A percentile compares a stretch with the other conserved stretches of the same genome.
These are phyloP conservation scores for Empis livida DNA, from an alignment of 2,888 invertebrate species.

Conservation along the genomic window DNA sequence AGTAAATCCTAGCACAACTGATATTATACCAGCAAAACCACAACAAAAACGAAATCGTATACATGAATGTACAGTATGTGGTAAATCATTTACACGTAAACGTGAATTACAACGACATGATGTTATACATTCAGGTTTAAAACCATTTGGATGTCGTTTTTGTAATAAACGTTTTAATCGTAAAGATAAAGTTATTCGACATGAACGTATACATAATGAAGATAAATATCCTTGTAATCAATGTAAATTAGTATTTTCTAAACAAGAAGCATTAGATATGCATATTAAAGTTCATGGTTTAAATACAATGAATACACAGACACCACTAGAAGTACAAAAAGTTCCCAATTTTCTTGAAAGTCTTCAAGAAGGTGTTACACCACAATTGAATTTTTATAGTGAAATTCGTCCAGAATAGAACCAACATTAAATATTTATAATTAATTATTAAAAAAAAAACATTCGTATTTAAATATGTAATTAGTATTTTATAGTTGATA, in stretches of 20 bases:
- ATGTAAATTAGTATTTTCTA: slow-evolving; percentile 35
- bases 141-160: slow-evolving; percentile 51
- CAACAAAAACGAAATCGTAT: slow-evolving; percentile 35
- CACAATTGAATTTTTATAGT: slow-evolving; percentile 12
- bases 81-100: slow-evolving; percentile 53
- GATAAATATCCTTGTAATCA: slow-evolving; percentile 49
- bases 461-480: too few relatives aligned
- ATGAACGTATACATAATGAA: slow-evolving; percentile 51
- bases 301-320: background rate
- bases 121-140: slow-evolving; percentile 51
- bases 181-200: slow-evolving; percentile 53
- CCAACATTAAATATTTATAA: too few relatives aligned
- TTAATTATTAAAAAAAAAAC: too few relatives aligned
- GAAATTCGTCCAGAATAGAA: slow-evolving; percentile 1
- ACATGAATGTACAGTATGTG: slow-evolving; percentile 52
- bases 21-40: slow-evolving; percentile 2
- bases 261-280: slow-evolving; percentile 25
- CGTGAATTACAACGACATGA: slow-evolving; percentile 57
- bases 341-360: background rate
- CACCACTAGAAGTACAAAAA: background rate
- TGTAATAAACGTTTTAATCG: slow-evolving; percentile 55
- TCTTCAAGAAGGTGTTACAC: background rate
- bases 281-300: slow-evolving; percentile 14
- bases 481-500: too few relatives aligned
- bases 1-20: background rate